Evolutionary conservation across 1,140 invertebrate species (phyloP).

Genomic region (Ceratitis capitata): DNA sequence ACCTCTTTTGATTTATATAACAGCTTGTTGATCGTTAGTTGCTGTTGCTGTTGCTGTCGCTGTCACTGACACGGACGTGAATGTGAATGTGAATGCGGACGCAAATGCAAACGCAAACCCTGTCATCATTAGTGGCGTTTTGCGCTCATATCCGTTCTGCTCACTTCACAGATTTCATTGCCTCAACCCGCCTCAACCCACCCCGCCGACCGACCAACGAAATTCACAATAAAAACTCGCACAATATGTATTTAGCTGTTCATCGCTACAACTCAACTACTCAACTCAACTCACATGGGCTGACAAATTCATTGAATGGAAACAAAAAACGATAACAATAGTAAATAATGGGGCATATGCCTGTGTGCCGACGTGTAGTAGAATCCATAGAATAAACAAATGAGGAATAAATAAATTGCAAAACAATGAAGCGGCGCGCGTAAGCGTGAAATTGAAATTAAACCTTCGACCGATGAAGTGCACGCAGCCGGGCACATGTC

Average conservation of each 20-base stretch:
- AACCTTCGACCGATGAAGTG: constrained; percentile 30
- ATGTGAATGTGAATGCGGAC: background rate
- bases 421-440: constrained; percentile 23
- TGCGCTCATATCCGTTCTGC: constrained; percentile 17
- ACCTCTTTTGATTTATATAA: background rate
- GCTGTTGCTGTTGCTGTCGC: background rate
- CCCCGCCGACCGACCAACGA: background rate
- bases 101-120: constrained; percentile 5
- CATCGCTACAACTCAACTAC: constrained; percentile 1
- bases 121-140: constrained; percentile 31
- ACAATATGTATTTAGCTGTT: constrained; percentile 13
- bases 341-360: background rate
- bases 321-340: background rate
- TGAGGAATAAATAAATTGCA: constrained; percentile 1
- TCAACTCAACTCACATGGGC: background rate
- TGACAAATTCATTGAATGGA: constrained; percentile 32
- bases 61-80: background rate
- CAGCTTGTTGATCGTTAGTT: constrained; percentile 12
- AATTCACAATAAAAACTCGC: background rate
- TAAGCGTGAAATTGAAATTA: constrained; percentile 37
- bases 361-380: background rate
- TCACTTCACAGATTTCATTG: constrained; percentile 33
- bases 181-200: too few species aligned
- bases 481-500: constrained; percentile 22
- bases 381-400: background rate